phyloP scores from a whole-genome alignment of 2,797 vertebrate genomes.

The Babyrousa celebensis region DNA sequence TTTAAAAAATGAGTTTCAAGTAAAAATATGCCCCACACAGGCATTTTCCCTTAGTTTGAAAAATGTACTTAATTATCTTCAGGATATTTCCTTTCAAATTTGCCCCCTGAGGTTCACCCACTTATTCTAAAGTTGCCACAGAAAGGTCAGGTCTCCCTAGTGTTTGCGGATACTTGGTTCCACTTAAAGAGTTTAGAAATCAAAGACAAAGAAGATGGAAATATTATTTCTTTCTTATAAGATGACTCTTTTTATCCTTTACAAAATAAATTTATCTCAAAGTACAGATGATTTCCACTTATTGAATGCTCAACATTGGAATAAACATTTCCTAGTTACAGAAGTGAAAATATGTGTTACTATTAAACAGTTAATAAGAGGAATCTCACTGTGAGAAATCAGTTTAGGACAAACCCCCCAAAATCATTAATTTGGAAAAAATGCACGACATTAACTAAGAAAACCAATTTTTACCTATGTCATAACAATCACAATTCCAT shows the following conservation, averaged over 20 bases:
- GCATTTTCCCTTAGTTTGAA: neutral
- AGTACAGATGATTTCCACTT: neutral
- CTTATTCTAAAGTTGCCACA: conserved; percentile 66
- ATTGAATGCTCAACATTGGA: neutral
- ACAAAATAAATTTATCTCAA: neutral
- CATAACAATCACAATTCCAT: neutral
- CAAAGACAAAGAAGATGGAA: conserved; percentile 56
- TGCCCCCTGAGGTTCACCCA: conserved; percentile 59
- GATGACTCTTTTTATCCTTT: neutral
- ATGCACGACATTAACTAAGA: neutral
- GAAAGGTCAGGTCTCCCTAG: conserved; percentile 49
- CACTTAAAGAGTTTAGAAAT: conserved; percentile 74
- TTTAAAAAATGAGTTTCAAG: conserved; percentile 70
- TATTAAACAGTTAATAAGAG: neutral
- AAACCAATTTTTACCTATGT: neutral
- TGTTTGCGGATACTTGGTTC: conserved; percentile 61
- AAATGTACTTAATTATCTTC: conserved; percentile 78
- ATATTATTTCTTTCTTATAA: conserved; percentile 21
- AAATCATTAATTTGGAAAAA: neutral
- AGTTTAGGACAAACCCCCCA: neutral
- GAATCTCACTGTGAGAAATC: neutral
- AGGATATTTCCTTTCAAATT: conserved; percentile 80
- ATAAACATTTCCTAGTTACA: neutral
- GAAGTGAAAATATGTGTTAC: neutral
- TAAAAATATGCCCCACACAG: conserved; percentile 69